phyloP scores from a whole-genome alignment of 2,797 vertebrate species.

The Nothura maculosa region DNA sequence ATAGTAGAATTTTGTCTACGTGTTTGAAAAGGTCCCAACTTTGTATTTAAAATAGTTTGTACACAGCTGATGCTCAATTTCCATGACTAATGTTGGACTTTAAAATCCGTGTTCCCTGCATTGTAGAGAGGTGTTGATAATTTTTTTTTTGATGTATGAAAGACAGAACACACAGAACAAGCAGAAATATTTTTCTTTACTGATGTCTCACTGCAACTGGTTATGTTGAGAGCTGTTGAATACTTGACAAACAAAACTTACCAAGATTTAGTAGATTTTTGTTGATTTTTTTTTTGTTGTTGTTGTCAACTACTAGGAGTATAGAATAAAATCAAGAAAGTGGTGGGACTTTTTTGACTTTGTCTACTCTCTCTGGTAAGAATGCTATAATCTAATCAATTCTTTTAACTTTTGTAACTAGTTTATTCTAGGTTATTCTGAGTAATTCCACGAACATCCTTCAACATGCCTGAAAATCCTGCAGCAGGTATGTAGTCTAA shows the following conservation, averaged over 20 bases:
- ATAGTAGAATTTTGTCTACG: background rate
- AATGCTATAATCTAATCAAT: background rate
- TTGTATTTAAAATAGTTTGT: background rate
- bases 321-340: background rate
- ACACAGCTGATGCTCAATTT: accelerated
- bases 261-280: too few species aligned
- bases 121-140: background rate
- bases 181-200: background rate
- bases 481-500: conserved; percentile 74
- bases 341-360: background rate
- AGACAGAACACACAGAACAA: background rate
- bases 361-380: background rate
- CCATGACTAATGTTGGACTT: background rate
- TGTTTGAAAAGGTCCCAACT: background rate
- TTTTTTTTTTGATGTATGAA: background rate
- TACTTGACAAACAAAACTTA: background rate
- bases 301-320: background rate
- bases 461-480: conserved; percentile 84
- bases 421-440: conserved; percentile 51
- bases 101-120: background rate
- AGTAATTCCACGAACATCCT: background rate
- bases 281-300: background rate
- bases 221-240: background rate
- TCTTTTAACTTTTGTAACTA: background rate
- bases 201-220: background rate